These are phyloP conservation scores for Cepphus grylle DNA, from an alignment of 2,113 vertebrate genomes.

Conservation along the genomic window DNA sequence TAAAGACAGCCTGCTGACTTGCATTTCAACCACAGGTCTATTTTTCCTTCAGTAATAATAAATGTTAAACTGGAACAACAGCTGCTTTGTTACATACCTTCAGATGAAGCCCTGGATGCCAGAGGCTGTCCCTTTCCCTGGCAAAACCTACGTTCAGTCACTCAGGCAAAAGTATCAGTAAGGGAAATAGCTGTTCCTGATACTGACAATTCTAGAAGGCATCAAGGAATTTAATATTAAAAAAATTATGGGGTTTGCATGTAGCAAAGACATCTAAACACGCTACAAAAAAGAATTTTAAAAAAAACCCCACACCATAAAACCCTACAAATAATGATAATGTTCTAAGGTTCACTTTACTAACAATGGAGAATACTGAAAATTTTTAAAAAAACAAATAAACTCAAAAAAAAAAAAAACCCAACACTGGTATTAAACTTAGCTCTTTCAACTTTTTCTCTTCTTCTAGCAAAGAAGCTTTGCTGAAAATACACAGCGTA, in stretches of 20 bases:
- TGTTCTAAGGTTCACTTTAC: not conserved
- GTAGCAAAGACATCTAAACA: not conserved
- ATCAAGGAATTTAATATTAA: not conserved
- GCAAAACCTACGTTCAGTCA: accelerated
- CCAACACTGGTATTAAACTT: not conserved
- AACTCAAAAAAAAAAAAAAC: not conserved
- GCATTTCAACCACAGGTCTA: not conserved
- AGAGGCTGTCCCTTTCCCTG: not conserved
- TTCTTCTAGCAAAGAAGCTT: not conserved
- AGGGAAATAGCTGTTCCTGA: not conserved
- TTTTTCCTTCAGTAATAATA: not conserved
- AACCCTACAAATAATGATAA: not conserved
- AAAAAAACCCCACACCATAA: not conserved
- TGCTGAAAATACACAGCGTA: not conserved
- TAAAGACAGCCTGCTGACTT: not conserved
- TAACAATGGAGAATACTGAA: not conserved
- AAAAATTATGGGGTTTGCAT: not conserved
- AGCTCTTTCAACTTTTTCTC: not conserved
- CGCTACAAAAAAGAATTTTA: not conserved
- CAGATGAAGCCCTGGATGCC: not conserved
- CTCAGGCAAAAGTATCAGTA: not conserved
- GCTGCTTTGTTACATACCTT: not conserved
- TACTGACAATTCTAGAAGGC: not conserved
- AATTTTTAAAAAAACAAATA: not conserved
- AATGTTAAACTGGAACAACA: not conserved